These are phyloP conservation scores for Operophtera brumata DNA, from an alignment of 2,888 invertebrate genomes.

Conservation along the genomic window DNA sequence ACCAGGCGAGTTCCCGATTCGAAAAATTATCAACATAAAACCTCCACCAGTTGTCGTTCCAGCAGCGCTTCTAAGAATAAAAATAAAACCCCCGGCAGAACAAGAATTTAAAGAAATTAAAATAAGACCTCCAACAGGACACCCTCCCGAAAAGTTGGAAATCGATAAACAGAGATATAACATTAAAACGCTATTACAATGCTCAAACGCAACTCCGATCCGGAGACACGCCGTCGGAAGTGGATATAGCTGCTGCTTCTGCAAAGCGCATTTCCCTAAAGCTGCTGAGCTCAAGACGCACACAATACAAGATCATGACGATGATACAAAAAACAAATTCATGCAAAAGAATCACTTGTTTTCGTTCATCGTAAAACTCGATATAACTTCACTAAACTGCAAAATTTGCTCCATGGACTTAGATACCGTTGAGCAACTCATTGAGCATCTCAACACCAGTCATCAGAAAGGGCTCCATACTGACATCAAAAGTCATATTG, in stretches of 20 bases:
- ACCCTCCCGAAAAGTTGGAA: background rate
- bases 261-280: constrained; percentile 40
- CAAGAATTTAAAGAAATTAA: background rate
- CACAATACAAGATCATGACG: constrained; percentile 35
- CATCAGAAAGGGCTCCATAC: constrained; percentile 44
- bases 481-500: constrained; percentile 42
- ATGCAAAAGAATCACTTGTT: constrained; percentile 21
- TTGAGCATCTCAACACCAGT: constrained; percentile 40
- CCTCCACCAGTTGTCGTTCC: background rate
- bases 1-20: background rate
- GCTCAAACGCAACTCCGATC: constrained; percentile 51
- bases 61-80: background rate
- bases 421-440: constrained; percentile 37
- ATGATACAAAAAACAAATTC: constrained; percentile 14
- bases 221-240: constrained; percentile 36
- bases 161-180: constrained; percentile 32
- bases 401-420: constrained; percentile 43
- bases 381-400: constrained; percentile 56
- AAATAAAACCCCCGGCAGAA: background rate
- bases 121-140: background rate
- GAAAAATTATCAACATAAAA: background rate
- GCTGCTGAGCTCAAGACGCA: constrained; percentile 53
- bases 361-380: constrained; percentile 50
- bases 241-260: constrained; percentile 54
- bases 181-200: constrained; percentile 35